Evolutionary conservation across 2,888 invertebrate species (phyloP).

Genomic region (Lycia hirtaria): DNA sequence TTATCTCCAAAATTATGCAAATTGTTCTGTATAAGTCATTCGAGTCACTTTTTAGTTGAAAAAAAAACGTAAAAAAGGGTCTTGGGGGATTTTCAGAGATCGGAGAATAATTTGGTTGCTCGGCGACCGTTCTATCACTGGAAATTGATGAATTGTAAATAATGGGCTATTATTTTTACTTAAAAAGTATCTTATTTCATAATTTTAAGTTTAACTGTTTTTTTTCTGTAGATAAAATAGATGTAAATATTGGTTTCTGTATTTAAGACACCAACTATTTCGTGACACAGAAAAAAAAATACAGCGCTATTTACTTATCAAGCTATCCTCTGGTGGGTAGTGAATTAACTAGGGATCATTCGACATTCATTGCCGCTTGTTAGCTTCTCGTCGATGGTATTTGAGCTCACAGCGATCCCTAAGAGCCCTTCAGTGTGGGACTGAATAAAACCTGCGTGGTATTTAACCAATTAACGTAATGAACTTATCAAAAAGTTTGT

Average conservation of each 20-base stretch:
- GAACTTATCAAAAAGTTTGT: not conserved
- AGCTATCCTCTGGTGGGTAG: not conserved
- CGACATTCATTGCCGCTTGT: conserved; percentile 19
- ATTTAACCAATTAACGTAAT: conserved; percentile 5
- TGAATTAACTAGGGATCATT: conserved; percentile 10
- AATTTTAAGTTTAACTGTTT: conserved; percentile 2
- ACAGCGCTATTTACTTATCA: too few species aligned
- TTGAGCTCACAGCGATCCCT: conserved; percentile 4
- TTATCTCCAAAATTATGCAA: conserved; percentile 23
- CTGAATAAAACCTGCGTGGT: conserved; percentile 3
- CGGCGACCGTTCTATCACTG: conserved; percentile 19
- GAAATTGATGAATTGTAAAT: conserved; percentile 27
- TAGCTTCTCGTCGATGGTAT: conserved; percentile 10
- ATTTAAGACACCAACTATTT: too few species aligned
- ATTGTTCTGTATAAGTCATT: conserved; percentile 24
- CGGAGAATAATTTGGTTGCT: conserved; percentile 20
- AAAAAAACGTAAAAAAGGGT: conserved; percentile 10
- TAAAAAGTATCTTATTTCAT: conserved; percentile 15
- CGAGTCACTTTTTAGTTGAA: conserved; percentile 20
- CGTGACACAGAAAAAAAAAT: too few species aligned
- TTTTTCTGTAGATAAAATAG: not conserved
- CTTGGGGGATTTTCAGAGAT: conserved; percentile 14
- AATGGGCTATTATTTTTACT: conserved; percentile 11
- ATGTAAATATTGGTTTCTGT: too few species aligned
- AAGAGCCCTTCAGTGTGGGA: conserved; percentile 11